A percentile compares a stretch with the other conserved stretches of the same genome.
Conservation (phyloP, 2,797 vertebrate species). For the Smutsia temminckii region DNA sequence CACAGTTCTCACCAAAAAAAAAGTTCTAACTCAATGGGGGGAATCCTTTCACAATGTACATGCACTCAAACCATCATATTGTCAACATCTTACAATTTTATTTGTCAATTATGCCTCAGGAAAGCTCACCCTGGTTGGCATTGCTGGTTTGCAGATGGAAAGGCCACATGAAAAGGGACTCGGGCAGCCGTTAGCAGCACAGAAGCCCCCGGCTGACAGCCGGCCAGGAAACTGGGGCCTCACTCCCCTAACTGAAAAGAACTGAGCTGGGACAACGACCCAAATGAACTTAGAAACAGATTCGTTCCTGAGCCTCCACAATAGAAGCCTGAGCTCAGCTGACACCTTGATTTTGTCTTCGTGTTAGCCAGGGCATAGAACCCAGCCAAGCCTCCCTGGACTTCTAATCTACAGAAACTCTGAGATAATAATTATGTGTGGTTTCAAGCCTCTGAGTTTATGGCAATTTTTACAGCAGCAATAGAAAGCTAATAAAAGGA, state of each 20-base stretch:
- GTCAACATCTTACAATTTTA: background rate
- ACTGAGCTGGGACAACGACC: background rate
- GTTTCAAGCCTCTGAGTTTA: background rate
- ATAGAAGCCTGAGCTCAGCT: background rate
- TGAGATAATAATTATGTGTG: background rate
- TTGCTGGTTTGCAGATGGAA: background rate
- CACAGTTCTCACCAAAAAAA: background rate
- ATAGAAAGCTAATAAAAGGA: constrained; percentile 1
- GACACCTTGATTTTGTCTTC: background rate
- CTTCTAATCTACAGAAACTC: background rate
- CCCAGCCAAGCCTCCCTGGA: background rate
- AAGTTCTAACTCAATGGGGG: background rate
- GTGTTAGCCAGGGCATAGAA: background rate
- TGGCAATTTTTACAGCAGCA: constrained; percentile 23
- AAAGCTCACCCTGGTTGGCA: background rate
- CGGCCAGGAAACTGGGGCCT: background rate
- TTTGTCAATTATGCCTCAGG: background rate
- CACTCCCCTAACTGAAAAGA: background rate
- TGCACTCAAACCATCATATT: background rate
- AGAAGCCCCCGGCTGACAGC: background rate
- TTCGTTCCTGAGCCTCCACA: background rate
- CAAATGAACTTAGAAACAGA: background rate
- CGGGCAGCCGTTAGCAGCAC: background rate
- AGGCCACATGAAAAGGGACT: background rate
- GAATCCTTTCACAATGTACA: background rate